These are phyloP conservation scores for Gnatocerus cornutus DNA, from an alignment of 2,888 invertebrate species.

Conservation along the genomic window DNA sequence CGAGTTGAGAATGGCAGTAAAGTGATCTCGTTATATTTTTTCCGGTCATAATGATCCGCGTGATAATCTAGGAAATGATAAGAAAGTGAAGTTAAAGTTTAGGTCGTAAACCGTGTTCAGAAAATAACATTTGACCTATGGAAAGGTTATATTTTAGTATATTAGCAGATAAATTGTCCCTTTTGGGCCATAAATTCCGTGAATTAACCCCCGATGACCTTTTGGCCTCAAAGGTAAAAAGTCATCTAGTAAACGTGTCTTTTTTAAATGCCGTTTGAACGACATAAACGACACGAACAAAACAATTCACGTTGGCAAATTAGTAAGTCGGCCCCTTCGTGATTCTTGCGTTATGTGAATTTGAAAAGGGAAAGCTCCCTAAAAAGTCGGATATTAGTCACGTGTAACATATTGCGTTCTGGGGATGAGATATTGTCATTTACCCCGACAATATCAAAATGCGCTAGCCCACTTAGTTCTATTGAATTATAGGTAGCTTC, in stretches of 20 bases:
- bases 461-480: slow-evolving; percentile 22
- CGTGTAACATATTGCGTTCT: slow-evolving; percentile 50
- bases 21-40: slow-evolving; percentile 45
- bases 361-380: slow-evolving; percentile 59
- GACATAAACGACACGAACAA: slow-evolving; percentile 49
- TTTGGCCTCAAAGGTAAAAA: slow-evolving; percentile 68
- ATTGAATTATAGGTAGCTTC: slow-evolving; percentile 46
- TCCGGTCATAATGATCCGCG: slow-evolving; percentile 22
- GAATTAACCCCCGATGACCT: slow-evolving; percentile 70
- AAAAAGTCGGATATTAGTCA: slow-evolving; percentile 58
- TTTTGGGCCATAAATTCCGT: slow-evolving; percentile 68
- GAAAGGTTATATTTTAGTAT: slow-evolving; percentile 68
- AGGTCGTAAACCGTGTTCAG: slow-evolving; percentile 49
- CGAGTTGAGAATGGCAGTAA: slow-evolving; percentile 55
- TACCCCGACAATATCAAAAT: slow-evolving; percentile 44
- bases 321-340: slow-evolving; percentile 48
- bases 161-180: slow-evolving; percentile 70
- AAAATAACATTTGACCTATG: slow-evolving; percentile 66
- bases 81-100: slow-evolving; percentile 35
- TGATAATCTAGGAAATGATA: slow-evolving; percentile 28
- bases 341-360: slow-evolving; percentile 47
- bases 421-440: slow-evolving; percentile 44
- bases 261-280: slow-evolving; percentile 61
- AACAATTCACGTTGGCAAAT: slow-evolving; percentile 44
- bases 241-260: slow-evolving; percentile 61